A percentile compares a stretch with the other conserved stretches of the same genome.
phyloP scores from a whole-genome alignment of 2,888 invertebrate genomes.

The Caenorhabditis virilis region DNA sequence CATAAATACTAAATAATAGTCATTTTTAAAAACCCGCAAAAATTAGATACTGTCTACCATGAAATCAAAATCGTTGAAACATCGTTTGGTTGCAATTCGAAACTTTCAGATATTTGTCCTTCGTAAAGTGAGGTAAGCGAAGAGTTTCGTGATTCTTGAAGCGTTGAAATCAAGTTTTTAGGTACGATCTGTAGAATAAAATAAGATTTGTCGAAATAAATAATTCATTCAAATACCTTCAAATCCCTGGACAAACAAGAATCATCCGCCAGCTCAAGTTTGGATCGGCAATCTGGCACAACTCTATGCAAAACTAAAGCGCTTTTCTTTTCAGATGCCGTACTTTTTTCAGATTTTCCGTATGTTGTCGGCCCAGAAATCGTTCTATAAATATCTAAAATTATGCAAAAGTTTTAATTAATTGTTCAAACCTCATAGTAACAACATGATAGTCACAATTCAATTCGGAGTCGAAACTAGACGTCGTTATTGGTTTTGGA shows the following conservation, averaged over 20 bases:
- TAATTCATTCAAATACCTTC: background rate
- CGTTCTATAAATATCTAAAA: slow-evolving; percentile 31
- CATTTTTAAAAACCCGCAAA: too few relatives aligned
- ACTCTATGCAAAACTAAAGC: slow-evolving; percentile 58
- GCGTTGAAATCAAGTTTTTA: background rate
- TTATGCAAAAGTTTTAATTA: too few relatives aligned
- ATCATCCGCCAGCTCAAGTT: slow-evolving; percentile 8
- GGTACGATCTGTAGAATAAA: background rate
- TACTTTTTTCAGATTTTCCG: slow-evolving; percentile 12
- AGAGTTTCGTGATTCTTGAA: background rate
- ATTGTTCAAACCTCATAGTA: slow-evolving; percentile 40
- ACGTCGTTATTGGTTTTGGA: slow-evolving; percentile 12
- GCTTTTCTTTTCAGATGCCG: slow-evolving; percentile 32
- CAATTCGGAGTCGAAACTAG: slow-evolving; percentile 32
- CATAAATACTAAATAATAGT: too few relatives aligned
- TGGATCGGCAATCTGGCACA: slow-evolving; percentile 58
- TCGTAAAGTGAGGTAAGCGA: slow-evolving; percentile 1
- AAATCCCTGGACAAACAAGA: slow-evolving; percentile 8
- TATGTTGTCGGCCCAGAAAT: slow-evolving; percentile 29
- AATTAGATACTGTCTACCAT: too few relatives aligned
- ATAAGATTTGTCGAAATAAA: background rate
- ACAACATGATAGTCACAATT: slow-evolving; percentile 49
- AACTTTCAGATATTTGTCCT: background rate
- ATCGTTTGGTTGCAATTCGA: slow-evolving; percentile 1
- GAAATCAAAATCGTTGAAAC: background rate